A percentile compares a stretch with the other conserved stretches of the same genome.
These are phyloP conservation scores for Dendrophyllia cribrosa DNA, from an alignment of 64 coral and sea anemone genomes.

Conservation along the genomic window DNA sequence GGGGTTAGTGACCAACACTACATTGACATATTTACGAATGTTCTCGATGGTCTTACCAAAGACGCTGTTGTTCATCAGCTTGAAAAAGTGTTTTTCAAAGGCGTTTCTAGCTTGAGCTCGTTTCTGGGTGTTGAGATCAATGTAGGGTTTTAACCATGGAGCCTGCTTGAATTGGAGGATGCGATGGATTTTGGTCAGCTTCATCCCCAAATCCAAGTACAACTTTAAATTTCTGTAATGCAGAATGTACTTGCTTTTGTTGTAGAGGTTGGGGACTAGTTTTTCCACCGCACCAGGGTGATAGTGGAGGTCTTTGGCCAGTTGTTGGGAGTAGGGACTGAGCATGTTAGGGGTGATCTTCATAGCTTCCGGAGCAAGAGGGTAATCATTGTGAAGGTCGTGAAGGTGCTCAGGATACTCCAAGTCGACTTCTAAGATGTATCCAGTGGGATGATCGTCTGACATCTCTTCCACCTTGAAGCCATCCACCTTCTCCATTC, in stretches of 20 bases:
- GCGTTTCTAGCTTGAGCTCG: neutral
- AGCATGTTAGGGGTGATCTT: neutral
- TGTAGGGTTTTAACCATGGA: neutral
- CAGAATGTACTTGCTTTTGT: neutral
- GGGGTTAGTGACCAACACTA: neutral
- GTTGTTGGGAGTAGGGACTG: neutral
- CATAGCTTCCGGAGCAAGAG: neutral
- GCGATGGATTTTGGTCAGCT: slow-evolving; percentile 28
- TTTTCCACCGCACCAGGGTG: neutral
- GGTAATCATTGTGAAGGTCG: slow-evolving; percentile 33
- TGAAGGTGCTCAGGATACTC: neutral
- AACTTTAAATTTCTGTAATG: slow-evolving; percentile 9
- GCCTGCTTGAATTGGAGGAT: neutral
- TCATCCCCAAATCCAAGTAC: neutral
- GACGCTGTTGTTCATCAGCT: neutral
- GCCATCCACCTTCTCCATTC: neutral
- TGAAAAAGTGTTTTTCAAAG: slow-evolving; percentile 21
- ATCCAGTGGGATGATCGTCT: neutral
- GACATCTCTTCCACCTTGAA: neutral
- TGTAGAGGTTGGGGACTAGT: neutral
- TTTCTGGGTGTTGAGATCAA: neutral
- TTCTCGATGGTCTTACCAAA: slow-evolving; percentile 10
- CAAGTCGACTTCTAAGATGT: slow-evolving; percentile 26
- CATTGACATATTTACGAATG: neutral
- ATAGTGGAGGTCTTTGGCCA: neutral